Evolutionary conservation across 2,797 vertebrate species (phyloP), one percentile per base, ranked within the genome.

Genomic region (Sarcophilus harrisii): DNA sequence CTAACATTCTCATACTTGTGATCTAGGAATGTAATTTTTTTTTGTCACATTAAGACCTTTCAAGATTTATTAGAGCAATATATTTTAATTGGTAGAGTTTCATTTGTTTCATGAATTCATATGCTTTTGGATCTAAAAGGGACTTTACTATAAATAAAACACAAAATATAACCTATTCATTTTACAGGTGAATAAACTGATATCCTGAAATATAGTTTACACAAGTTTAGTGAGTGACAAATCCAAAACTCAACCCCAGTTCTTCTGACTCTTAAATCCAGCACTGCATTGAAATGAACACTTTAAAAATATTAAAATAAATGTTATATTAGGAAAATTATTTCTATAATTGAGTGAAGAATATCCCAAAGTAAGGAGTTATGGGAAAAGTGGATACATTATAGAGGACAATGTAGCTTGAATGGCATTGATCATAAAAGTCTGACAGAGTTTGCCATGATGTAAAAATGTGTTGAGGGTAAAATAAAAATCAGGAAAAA

Each of bases 371-470:
- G 27, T 95, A 45, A 92, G 6, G n/a, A 81, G 10, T 92, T 21
- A 3, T 55, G 57, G 90, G 54, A 97, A 6, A 38, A 62, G 54
- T 94, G 9, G 57, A 58, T 10, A 60, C 81, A 54, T 58, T 94
- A 18, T 93, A 45, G 58, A 49, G 81, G 55, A 91, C n/a, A 91
- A 21, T 16, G 18, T 92, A 87, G 90, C 13, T 92, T 92, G 92
- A 54, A 30, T 93, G 60, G 6, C 45, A 81, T 28, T 60, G 54
- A 60, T 32, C 49, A 13, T 1, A 93, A 94, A 92, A 58, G 0
- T 90, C 58, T 92, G 92, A 93, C 55, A 95, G 73, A 93, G 66
- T 24, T 57, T 90, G 10, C 91, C 87, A 92, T 73, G 60, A 90
- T 11, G 59, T 27, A 27, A 81, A 73, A 95, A 90, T 13, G 58